Evolutionary conservation across 2,113 vertebrate genomes (phyloP).

Genomic region (Megaceryle maxima): DNA sequence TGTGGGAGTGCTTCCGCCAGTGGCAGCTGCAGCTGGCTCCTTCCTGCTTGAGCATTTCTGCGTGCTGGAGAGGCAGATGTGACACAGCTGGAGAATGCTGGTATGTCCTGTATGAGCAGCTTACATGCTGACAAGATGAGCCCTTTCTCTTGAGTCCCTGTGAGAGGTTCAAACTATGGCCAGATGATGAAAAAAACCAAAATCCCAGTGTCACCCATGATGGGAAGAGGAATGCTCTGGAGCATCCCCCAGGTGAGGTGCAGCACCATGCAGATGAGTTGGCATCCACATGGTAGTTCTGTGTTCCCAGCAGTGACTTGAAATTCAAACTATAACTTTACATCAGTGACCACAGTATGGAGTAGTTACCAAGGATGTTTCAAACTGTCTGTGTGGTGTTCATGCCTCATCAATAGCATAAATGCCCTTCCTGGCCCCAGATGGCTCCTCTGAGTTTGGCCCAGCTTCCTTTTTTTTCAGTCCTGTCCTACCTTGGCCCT

Average conservation of each 20-base stretch:
- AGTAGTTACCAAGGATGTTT: not conserved
- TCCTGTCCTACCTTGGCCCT: not conserved
- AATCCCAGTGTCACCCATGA: not conserved
- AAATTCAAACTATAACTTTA: not conserved
- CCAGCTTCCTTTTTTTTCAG: not conserved
- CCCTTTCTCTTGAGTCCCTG: not conserved
- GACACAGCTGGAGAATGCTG: not conserved
- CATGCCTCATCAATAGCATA: not conserved
- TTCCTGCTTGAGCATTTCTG: not conserved
- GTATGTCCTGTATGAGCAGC: not conserved
- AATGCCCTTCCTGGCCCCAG: not conserved
- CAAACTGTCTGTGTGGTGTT: not conserved
- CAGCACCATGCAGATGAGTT: not conserved
- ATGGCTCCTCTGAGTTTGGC: not conserved
- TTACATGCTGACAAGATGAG: not conserved
- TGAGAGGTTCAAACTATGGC: not conserved
- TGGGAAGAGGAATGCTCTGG: not conserved
- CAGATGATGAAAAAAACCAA: not conserved
- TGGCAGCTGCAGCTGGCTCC: not conserved
- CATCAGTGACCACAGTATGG: not conserved
- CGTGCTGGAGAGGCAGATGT: not conserved
- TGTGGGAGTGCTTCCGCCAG: fast-evolving
- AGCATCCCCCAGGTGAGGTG: not conserved
- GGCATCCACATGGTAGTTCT: not conserved
- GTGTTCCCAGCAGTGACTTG: not conserved